Evolutionary conservation across 2,888 invertebrate genomes (phyloP), one percentile per base, ranked within the genome.

Genomic region (Sericinus montela): DNA sequence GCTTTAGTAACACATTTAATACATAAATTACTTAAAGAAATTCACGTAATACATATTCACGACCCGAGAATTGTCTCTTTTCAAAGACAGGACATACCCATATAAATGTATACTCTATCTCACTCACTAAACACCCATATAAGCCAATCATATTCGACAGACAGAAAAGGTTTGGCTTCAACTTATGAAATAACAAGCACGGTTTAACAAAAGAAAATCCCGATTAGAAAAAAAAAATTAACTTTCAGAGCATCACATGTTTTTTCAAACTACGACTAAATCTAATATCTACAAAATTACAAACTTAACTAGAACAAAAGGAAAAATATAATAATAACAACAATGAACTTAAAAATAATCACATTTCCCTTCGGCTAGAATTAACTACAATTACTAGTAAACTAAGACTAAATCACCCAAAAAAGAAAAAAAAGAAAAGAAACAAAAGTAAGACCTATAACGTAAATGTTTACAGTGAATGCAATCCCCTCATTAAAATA

Each of bases 231-330:
- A 57, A 43, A 39, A 52, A 48, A 57, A 51, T 56, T 54, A 50
- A 56, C 53, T 46, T 54, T 52, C 51, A 57, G 62, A 64, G 57
- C 62, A 61, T 65, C 65, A 67, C 67, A 64, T 57, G 56, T 52
- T 53, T 56, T 52, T 19, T 15, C 47, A 50, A 46, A 52, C 55
- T 58, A 48, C 55, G n/a, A n/a, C n/a, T 16, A 51, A 59, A 59
- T 56, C 58, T 62, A 63, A 52, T 60, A 65, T 59, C 59, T 63
- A 72, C 51, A 70, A 68, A 69, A 42, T 63, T 63, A 74, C 73
- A 81, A 82, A 81, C 80, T 73, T 82, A 81, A 78, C 76, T 76
- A 65, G 39, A 64, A 61, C 66, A 69, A 70, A 65, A 66, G 63
- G 65, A 71, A 32, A n/a, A 38, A 13, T n/a, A n/a, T n/a, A n/a